Conservation (phyloP, 2,888 invertebrate genomes). For the Tineola bisselliella region DNA sequence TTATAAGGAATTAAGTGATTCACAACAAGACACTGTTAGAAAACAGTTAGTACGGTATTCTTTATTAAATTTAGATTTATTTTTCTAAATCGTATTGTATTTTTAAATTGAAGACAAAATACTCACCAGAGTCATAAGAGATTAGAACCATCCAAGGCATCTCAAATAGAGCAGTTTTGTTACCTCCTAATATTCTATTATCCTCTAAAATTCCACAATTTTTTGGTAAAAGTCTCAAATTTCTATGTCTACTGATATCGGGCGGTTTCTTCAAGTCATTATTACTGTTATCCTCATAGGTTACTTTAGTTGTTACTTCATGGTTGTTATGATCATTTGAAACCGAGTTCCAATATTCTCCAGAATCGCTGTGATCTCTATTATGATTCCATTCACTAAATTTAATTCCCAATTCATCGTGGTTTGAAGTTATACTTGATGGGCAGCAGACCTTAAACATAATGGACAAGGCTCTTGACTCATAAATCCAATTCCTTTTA, state of each 20-base stretch:
- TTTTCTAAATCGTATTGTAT: no score
- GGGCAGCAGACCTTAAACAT: neutral
- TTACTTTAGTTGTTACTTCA: neutral
- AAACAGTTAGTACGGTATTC: no score
- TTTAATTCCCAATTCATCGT: neutral
- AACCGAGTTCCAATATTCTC: neutral
- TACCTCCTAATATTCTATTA: constrained; percentile 70
- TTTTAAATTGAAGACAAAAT: no score
- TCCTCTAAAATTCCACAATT: constrained; percentile 67
- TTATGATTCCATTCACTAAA: neutral
- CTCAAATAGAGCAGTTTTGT: constrained; percentile 68
- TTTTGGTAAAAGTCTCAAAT: constrained; percentile 35
- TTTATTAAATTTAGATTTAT: no score
- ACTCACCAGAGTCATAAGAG: constrained; percentile 62
- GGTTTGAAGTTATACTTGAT: neutral
- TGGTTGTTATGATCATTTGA: neutral
- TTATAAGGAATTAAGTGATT: no score
- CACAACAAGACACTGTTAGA: no score
- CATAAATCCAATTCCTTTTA: no score
- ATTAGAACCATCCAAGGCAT: constrained; percentile 82
- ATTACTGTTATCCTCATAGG: constrained; percentile 9
- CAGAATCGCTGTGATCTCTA: neutral
- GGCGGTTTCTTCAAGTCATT: constrained; percentile 20
- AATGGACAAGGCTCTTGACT: neutral
- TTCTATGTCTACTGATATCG: constrained; percentile 32